Base-by-base conservation (phyloP, 2,113 vertebrate genomes). In the Gymnocephalus cernua region DNA sequence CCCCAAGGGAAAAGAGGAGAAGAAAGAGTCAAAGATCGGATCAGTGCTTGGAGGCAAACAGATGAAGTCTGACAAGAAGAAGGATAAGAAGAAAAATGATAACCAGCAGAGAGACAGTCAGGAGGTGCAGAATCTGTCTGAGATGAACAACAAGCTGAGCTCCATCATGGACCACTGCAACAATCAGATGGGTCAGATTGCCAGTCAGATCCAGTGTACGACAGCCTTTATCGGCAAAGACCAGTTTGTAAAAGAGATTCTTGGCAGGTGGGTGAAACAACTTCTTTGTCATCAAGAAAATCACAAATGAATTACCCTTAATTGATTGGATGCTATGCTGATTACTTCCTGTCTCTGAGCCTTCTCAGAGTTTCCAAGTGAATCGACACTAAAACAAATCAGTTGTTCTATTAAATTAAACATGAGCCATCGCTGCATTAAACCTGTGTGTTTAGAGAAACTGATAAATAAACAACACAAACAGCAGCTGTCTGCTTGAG, bases 211-310 rank as follows among this genome's bases (percentile, higher is more conserved):
- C 86, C 93, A 94, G 70, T 86, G 85, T 23, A 85, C 93, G 0
- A 93, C 94, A 0, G 41, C 86, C 0, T 93, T 94, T 45, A 92
- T 95, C 3, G 88, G 94, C 64, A 97, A 96, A 87, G 97, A 97
- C 50, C 91, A 93, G 58, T 96, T 98, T 38, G 95, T 97, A 89
- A 96, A 95, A 9, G 97, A 98, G 83, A 94, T 98, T 80, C 93
- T 98, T 61, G 96, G 93, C 95, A 97, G 97, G 97, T 98, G 91
- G 13, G 90, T 88, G 64, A 77, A 70, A 54, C 19, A 29, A 18
- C 29, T 12, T 25, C 51, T 23, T 63, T 32, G 27, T 64, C 25
- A 54, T 61, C 38, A 58, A 78, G 35, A 76, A 67, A 54, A 66
- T 56, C 32, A 66, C 44, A 35, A 19, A 65, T 77, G 16, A 80